Percentiles rank a stretch among this genome's conserved stretches.
phyloP scores from a whole-genome alignment of 2,113 vertebrate species.

The Australoheros scitulus region DNA sequence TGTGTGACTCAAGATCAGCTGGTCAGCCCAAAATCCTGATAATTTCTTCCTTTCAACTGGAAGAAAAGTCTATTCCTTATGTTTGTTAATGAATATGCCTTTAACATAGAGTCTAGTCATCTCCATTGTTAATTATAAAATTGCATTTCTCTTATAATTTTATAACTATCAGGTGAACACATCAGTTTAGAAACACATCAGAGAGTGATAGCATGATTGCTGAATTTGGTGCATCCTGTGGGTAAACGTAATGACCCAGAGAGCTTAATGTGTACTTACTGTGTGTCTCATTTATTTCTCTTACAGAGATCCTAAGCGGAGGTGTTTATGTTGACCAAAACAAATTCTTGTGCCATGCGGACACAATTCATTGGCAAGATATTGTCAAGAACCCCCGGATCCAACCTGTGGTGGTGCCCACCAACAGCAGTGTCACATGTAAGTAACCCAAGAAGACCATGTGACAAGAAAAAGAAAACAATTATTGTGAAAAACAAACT shows the following conservation, averaged over 20 bases:
- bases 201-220: neutral
- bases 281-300: neutral
- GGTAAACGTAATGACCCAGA: neutral
- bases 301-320: conserved; percentile 93
- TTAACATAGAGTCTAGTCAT: neutral
- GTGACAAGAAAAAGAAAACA: neutral
- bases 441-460: conserved; percentile 72
- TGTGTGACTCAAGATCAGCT: conserved; percentile 1
- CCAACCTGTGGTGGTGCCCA: conserved; percentile 90
- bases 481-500: neutral
- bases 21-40: neutral
- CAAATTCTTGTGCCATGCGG: conserved; percentile 95
- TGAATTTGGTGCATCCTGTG: conserved; percentile 7
- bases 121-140: neutral
- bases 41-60: neutral
- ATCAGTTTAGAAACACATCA: neutral
- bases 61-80: neutral
- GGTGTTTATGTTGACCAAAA: conserved; percentile 96
- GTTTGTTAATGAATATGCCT: neutral
- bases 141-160: too few relatives aligned
- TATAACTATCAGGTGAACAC: too few relatives aligned
- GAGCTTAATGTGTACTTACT: neutral
- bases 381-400: conserved; percentile 89
- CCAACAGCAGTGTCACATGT: conserved; percentile 92
- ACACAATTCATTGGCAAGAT: conserved; percentile 98